Base-by-base conservation (phyloP, 2,113 vertebrate species). In the Dissostichus mawsoni region DNA sequence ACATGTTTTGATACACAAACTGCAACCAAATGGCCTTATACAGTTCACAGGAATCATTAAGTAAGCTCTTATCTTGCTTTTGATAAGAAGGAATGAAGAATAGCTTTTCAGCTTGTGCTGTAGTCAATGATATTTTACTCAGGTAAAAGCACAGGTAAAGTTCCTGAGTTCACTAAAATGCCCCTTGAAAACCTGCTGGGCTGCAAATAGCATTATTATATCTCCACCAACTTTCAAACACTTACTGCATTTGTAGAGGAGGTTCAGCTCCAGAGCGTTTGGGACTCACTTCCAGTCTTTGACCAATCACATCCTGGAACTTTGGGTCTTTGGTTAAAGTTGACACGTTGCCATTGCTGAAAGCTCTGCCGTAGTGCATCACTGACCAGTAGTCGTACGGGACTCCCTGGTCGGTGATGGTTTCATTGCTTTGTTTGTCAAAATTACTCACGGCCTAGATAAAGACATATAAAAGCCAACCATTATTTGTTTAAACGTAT, bases 211-310 rank as follows among this genome's bases (percentile, higher is more conserved):
- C 11, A 23, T 56, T 20, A 56, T 56, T 11, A 56, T 11, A 56
- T 56, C n/a, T 23, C n/a, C 3, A 29, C 25, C 25, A 29, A 29
- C 25, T 29, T 29, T 11, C 10, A 16, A 48, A 11, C 3, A 94
- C 97, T 90, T 93, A 98, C 97, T 90, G 89, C 97, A 98, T 44
- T 95, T 96, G 89, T 98, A 97, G 1, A 65, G 90, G 4, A 44
- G 66, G 56, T 92, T 90, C 29, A 92, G 71, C 59, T 97, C 96
- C 79, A 78, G 48, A 23, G 95, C 88, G 70, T 98, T 80, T 93
- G 51, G 95, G 92, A 36, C 97, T 98, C 93, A 98, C 94, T 74
- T 96, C 97, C 90, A 95, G 90, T 1, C 94, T 51, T 76, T 98
- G 97, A 11, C 97, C 97, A 64, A 97, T 97, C 47, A 97, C 87